Percentiles rank a stretch among this genome's conserved stretches.
Evolutionary conservation across 2,888 invertebrate genomes (phyloP).

Genomic region (Cheilosia urbana): DNA sequence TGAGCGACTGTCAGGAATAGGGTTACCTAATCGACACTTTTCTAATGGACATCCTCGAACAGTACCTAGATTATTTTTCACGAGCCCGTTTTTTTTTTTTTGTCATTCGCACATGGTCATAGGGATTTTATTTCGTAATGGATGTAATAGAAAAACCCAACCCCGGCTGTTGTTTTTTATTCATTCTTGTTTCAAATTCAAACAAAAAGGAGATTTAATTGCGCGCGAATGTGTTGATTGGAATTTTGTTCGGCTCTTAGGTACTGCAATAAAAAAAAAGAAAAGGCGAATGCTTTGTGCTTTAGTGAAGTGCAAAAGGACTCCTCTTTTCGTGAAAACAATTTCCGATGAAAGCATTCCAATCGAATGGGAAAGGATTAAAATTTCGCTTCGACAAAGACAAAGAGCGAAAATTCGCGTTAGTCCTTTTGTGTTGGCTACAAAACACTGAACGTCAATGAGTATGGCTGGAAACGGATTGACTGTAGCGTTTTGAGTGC

Average conservation of each 20-base stretch:
- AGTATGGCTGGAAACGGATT: conserved; percentile 10
- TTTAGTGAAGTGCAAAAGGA: conserved; percentile 42
- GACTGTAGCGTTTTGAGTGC: not conserved
- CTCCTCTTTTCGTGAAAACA: conserved; percentile 56
- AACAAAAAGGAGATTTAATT: conserved; percentile 67
- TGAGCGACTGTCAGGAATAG: conserved; percentile 16
- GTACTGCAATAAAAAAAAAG: not conserved
- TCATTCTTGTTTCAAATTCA: conserved; percentile 19
- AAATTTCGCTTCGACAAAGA: conserved; percentile 58
- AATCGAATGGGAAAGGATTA: conserved; percentile 64
- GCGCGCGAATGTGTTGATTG: conserved; percentile 73
- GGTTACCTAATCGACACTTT: conserved; percentile 58
- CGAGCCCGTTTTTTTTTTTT: not conserved
- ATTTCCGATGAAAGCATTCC: conserved; percentile 70
- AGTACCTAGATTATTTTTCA: not conserved
- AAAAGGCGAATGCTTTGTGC: conserved; percentile 14
- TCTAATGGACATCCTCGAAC: conserved; percentile 54
- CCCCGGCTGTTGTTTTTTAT: not conserved
- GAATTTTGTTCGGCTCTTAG: conserved; percentile 13
- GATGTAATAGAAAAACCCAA: conserved; percentile 30
- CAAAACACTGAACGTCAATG: not conserved
- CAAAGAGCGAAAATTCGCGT: conserved; percentile 41
- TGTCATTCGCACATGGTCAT: not conserved
- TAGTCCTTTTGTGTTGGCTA: conserved; percentile 5
- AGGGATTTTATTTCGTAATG: conserved; percentile 30